phyloP scores from a whole-genome alignment of 2,113 vertebrate genomes.

The Heteronetta atricapilla region DNA sequence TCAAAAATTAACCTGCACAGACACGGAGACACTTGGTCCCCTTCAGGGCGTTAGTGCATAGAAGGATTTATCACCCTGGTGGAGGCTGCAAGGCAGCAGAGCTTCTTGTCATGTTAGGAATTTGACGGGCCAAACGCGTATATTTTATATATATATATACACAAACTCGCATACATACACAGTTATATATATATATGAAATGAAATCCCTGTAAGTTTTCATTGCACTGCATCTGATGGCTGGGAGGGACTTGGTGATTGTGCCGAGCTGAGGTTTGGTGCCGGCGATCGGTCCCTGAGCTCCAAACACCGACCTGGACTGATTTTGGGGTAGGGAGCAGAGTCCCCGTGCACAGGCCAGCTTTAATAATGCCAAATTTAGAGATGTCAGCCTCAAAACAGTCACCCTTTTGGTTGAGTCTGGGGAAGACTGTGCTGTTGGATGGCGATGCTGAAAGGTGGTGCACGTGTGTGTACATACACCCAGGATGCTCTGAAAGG shows the following conservation, averaged over 20 bases:
- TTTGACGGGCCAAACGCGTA: not conserved
- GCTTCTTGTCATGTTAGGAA: not conserved
- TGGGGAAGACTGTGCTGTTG: not conserved
- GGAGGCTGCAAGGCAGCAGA: not conserved
- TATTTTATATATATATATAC: not conserved
- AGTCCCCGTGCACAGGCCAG: rapidly evolving
- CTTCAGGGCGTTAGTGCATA: not conserved
- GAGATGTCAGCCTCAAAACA: not conserved
- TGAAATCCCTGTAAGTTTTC: not conserved
- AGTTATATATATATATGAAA: not conserved
- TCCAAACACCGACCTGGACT: rapidly evolving
- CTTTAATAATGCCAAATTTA: not conserved
- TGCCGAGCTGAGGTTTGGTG: not conserved
- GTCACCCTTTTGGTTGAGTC: rapidly evolving
- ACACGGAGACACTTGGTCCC: not conserved
- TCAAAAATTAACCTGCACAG: not conserved
- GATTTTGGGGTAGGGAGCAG: not conserved
- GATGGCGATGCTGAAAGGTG: not conserved
- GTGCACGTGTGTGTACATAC: not conserved
- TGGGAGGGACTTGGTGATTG: not conserved
- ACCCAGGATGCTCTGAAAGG: not conserved
- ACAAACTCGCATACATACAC: not conserved
- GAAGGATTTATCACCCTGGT: not conserved
- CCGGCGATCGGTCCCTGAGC: not conserved
- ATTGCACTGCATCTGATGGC: not conserved